Conservation (phyloP, 2,797 vertebrate species). For the Cirrhinus molitorella region DNA sequence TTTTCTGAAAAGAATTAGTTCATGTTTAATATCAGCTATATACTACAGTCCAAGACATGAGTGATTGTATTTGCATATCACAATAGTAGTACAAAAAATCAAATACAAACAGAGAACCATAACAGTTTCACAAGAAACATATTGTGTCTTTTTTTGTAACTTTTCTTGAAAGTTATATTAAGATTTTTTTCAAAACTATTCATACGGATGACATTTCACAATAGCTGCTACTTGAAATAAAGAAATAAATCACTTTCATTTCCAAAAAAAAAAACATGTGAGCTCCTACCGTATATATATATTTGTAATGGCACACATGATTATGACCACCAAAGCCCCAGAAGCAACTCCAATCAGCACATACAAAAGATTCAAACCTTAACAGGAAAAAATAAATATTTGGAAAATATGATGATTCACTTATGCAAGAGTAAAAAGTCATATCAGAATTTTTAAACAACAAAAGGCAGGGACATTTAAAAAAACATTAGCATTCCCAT, state of each 20-base stretch:
- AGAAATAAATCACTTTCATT: no score
- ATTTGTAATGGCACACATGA: neutral
- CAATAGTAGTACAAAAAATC: neutral
- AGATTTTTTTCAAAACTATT: no score
- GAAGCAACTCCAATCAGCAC: neutral
- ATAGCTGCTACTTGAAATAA: no score
- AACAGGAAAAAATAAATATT: neutral
- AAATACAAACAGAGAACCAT: neutral
- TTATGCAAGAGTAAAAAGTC: neutral
- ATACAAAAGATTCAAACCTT: neutral
- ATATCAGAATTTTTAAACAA: neutral
- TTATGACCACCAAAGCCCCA: neutral
- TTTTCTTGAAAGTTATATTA: no score
- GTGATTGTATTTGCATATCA: neutral
- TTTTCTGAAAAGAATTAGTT: neutral
- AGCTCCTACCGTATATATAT: neutral
- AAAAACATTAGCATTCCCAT: neutral
- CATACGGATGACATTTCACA: no score
- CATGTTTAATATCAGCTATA: no score
- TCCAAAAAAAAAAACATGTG: no score
- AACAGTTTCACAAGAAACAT: neutral
- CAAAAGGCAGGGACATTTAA: no score
- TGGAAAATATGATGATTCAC: neutral
- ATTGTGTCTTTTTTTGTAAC: neutral
- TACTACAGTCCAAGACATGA: neutral